Conservation (phyloP, 37 sponge, comb jelly and placozoan species). For the Diacarnus erythraeanus region DNA sequence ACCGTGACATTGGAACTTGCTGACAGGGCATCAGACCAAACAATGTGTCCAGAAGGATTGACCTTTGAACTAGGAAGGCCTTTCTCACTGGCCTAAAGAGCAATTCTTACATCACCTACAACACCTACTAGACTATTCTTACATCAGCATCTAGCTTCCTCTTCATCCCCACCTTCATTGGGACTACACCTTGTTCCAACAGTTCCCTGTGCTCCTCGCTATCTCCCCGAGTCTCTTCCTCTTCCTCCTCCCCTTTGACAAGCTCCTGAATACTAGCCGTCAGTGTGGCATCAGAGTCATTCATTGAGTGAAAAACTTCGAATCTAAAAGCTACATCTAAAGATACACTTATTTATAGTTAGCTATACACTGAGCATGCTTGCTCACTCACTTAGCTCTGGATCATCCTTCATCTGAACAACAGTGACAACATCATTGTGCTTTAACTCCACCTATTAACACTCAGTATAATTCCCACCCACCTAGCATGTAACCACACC, state of each 20-base stretch:
- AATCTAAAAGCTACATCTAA: conserved; percentile 24
- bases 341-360: not conserved
- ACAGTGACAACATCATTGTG: conserved; percentile 32
- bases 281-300: not conserved
- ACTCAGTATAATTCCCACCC: not conserved
- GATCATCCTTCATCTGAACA: conserved; percentile 26
- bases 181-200: not conserved
- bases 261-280: not conserved
- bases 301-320: not conserved
- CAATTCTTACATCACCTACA: not conserved
- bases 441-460: conserved; percentile 29
- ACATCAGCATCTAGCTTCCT: not conserved
- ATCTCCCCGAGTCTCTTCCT: not conserved
- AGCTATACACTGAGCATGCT: not conserved
- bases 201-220: not conserved
- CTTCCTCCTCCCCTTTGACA: not conserved
- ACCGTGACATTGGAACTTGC: not conserved
- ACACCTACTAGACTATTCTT: not conserved
- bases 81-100: not conserved
- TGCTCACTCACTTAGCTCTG: conserved; percentile 13
- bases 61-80: not conserved
- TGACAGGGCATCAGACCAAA: not conserved
- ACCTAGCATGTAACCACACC: not conserved
- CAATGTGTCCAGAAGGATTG: not conserved
- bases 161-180: not conserved